Percentiles rank a stretch among this genome's conserved stretches.
Evolutionary conservation across 2,888 invertebrate genomes (phyloP).

Genomic region (Gerris lacustris): DNA sequence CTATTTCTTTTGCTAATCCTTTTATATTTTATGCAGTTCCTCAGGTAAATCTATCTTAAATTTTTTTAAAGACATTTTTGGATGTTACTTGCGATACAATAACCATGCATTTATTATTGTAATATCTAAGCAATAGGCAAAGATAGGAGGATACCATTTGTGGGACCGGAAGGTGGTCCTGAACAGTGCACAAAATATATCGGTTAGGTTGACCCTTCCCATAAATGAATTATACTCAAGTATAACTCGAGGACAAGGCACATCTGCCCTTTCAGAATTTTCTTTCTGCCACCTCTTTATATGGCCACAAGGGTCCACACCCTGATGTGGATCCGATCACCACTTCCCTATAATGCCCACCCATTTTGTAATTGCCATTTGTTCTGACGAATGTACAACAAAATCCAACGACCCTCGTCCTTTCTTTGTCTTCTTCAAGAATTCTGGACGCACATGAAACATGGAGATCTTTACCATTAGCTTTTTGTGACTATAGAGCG

Average conservation of each 20-base stretch:
- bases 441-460: too few relatives aligned
- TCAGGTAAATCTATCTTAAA: background rate
- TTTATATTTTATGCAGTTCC: background rate
- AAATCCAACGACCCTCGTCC: too few relatives aligned
- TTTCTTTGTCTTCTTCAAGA: too few relatives aligned
- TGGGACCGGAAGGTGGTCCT: constrained; percentile 5
- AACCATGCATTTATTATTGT: background rate
- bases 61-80: background rate
- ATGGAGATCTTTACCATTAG: too few relatives aligned
- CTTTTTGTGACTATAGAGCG: too few relatives aligned
- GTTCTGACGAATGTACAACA: too few relatives aligned
- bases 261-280: too few relatives aligned
- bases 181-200: constrained; percentile 4
- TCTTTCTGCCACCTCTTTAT: too few relatives aligned
- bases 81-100: background rate
- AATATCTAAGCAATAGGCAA: background rate
- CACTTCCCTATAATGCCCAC: too few relatives aligned
- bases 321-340: too few relatives aligned
- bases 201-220: constrained; percentile 10
- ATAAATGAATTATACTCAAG: constrained; percentile 12
- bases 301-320: too few relatives aligned
- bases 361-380: too few relatives aligned
- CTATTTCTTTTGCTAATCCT: background rate
- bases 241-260: background rate
- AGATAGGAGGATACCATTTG: constrained; percentile 8